Evolutionary conservation across 2,113 vertebrate species (phyloP).

Genomic region (Clinocottus analis): DNA sequence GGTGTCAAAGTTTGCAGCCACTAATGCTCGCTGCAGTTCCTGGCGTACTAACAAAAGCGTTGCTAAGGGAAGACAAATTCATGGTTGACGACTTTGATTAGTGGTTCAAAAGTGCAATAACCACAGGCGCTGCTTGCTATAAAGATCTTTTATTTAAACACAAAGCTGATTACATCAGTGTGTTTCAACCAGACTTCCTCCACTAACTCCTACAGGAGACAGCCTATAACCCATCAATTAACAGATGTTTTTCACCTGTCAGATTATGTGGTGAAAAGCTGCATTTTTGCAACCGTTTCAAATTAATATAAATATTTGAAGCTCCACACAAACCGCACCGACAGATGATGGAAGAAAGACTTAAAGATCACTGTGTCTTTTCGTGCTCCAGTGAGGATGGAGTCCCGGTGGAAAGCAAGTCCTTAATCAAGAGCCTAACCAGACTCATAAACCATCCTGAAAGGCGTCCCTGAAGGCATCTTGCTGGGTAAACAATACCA

Average conservation of each 20-base stretch:
- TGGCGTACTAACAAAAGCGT: not conserved
- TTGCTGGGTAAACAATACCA: slow-evolving; percentile 71
- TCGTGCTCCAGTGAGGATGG: slow-evolving; percentile 33
- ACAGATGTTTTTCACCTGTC: slow-evolving; percentile 9
- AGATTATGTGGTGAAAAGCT: not conserved
- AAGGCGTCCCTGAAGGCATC: slow-evolving; percentile 63
- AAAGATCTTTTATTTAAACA: slow-evolving; percentile 35
- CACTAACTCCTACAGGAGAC: slow-evolving; percentile 2
- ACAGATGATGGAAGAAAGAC: slow-evolving; percentile 34
- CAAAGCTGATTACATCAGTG: slow-evolving; percentile 11
- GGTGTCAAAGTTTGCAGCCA: not conserved
- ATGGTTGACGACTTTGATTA: slow-evolving; percentile 37
- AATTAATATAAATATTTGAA: slow-evolving; percentile 48
- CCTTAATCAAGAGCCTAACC: slow-evolving; percentile 74
- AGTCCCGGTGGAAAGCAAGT: slow-evolving; percentile 50
- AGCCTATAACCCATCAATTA: not conserved
- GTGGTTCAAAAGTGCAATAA: not conserved
- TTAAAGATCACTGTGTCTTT: slow-evolving; percentile 39
- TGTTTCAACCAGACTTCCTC: slow-evolving; percentile 17
- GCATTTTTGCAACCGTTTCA: slow-evolving; percentile 37
- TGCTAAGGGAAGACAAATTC: slow-evolving; percentile 6
- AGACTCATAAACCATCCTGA: slow-evolving; percentile 75
- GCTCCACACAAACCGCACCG: slow-evolving; percentile 1
- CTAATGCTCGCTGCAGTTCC: not conserved
- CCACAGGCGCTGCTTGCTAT: slow-evolving; percentile 9